phyloP scores from a whole-genome alignment of 64 coral and sea anemone species.

The Astreopora myriophthalma region DNA sequence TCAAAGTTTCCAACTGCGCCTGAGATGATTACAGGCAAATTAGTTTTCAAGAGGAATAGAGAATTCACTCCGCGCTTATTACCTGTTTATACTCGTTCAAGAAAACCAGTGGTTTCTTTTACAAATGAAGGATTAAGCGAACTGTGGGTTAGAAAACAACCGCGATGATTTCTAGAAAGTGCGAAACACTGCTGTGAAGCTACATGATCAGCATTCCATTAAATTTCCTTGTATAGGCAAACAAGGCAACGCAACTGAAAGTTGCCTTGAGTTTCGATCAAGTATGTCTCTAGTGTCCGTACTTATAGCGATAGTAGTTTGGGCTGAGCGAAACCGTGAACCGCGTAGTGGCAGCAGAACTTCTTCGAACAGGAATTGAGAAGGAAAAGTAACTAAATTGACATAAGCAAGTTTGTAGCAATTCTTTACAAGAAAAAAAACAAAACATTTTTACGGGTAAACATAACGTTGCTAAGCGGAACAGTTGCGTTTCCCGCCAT shows the following conservation, averaged over 20 bases:
- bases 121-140: background rate
- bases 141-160: background rate
- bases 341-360: too few species aligned
- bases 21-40: conserved; percentile 34
- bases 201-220: conserved; percentile 33
- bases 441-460: background rate
- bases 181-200: conserved; percentile 25
- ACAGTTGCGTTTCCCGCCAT: background rate
- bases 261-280: background rate
- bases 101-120: conserved; percentile 11
- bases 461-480: background rate
- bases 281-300: background rate
- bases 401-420: background rate
- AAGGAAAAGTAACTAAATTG: background rate
- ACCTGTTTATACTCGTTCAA: background rate
- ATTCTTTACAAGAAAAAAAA: background rate
- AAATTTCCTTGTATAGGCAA: background rate
- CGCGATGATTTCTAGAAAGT: background rate
- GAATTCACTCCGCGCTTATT: background rate
- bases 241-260: background rate
- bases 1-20: conserved; percentile 51
- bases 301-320: too few species aligned
- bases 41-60: conserved; percentile 16
- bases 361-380: background rate
- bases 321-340: background rate